These are phyloP conservation scores for Sinodicranocentrus sp. DNA, from an alignment of 2,888 invertebrate genomes.

Conservation along the genomic window DNA sequence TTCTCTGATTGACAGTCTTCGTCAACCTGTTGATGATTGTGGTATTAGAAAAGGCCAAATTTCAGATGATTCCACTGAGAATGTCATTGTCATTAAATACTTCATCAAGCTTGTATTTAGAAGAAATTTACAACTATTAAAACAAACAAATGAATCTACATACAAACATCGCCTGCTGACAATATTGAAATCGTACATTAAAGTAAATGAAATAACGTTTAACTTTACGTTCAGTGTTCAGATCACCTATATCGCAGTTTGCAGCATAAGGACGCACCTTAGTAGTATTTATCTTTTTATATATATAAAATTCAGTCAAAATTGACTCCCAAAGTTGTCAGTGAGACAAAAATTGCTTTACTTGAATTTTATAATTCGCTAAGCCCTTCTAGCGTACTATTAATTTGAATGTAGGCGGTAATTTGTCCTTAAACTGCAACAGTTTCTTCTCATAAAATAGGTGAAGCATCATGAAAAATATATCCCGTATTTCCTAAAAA, in stretches of 20 bases:
- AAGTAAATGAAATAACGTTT: background rate
- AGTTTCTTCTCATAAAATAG: background rate
- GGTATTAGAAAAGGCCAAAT: background rate
- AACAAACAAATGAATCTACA: slow-evolving; percentile 6
- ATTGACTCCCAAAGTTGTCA: no score
- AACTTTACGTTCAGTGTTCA: background rate
- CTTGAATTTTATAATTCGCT: no score
- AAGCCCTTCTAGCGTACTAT: no score
- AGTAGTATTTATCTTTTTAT: no score
- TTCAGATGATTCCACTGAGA: no score
- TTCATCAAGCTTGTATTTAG: background rate
- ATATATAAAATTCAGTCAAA: no score
- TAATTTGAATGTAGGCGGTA: no score
- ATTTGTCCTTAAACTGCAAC: slow-evolving; percentile 7
- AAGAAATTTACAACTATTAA: background rate
- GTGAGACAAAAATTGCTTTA: no score
- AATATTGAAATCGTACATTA: background rate
- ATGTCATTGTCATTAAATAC: background rate
- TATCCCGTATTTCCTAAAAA: slow-evolving; percentile 2
- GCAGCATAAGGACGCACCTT: slow-evolving; percentile 4
- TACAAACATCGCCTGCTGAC: background rate
- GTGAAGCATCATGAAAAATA: background rate
- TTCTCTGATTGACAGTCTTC: background rate
- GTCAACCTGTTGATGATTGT: background rate
- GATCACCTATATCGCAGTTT: background rate